phyloP scores from a whole-genome alignment of 1,140 invertebrate species.

The Lepidurus arcticus region DNA sequence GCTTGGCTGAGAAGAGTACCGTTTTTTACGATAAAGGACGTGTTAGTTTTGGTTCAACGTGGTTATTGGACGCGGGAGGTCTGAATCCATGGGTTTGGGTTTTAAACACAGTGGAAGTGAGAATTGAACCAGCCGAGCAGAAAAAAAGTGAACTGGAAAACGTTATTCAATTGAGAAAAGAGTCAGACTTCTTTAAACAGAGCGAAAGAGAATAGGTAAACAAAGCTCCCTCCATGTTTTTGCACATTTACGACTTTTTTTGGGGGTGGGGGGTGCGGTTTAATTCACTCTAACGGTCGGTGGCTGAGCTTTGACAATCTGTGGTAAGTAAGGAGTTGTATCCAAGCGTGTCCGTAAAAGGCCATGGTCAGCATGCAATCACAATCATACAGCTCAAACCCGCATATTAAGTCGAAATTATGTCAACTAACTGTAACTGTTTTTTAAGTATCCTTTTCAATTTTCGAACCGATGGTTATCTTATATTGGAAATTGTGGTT shows the following conservation, averaged over 20 bases:
- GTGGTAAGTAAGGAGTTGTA: not conserved
- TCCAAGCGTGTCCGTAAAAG: conserved; percentile 1
- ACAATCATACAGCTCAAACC: not conserved
- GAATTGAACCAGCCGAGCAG: not conserved
- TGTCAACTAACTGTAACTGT: not conserved
- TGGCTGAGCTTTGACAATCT: conserved; percentile 18
- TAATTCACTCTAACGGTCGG: not conserved
- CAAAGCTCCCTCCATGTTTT: not conserved
- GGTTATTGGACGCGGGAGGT: not conserved
- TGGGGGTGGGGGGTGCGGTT: not conserved
- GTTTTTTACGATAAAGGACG: not conserved
- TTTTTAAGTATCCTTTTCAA: not conserved
- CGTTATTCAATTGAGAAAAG: not conserved
- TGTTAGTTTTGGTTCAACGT: not conserved
- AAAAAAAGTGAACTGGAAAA: conserved; percentile 11
- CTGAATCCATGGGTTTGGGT: not conserved
- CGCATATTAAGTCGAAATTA: not conserved
- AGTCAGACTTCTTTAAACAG: not conserved
- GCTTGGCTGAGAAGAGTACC: not conserved
- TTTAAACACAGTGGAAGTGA: not conserved
- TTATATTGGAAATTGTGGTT: too few relatives aligned
- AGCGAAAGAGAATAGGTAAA: not conserved
- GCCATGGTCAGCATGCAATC: not conserved
- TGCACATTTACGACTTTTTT: conserved; percentile 5
- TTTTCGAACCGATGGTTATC: too few relatives aligned